Conservation (phyloP, 2,113 vertebrate species). For the Crypturellus undulatus region DNA sequence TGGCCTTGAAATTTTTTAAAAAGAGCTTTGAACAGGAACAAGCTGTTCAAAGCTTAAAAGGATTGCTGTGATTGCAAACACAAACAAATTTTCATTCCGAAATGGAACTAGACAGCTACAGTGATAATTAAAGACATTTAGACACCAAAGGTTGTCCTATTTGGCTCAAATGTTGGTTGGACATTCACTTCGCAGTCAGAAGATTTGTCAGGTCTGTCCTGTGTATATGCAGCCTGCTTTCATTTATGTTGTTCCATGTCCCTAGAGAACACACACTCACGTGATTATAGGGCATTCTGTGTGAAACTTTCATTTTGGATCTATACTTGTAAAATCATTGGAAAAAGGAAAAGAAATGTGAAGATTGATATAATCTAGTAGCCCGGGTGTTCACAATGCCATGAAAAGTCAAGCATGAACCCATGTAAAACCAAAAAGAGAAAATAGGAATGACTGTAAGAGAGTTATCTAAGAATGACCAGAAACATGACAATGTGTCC, state of each 20-base stretch:
- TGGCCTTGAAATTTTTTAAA: background rate
- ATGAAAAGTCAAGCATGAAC: background rate
- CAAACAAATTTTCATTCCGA: background rate
- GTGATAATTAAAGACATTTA: background rate
- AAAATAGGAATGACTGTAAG: background rate
- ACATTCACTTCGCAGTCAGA: background rate
- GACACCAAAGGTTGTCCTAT: background rate
- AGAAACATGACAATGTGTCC: background rate
- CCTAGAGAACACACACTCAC: background rate
- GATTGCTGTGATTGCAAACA: background rate
- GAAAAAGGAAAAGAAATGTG: background rate
- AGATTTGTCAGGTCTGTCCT: background rate
- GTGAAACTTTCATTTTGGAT: background rate
- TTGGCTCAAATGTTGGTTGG: background rate
- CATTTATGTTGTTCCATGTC: background rate
- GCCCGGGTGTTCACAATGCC: background rate
- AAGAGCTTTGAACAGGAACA: background rate
- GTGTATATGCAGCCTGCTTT: background rate
- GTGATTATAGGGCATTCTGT: background rate
- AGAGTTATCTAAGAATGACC: background rate
- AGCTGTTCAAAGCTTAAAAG: background rate
- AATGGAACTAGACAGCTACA: background rate
- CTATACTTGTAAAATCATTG: background rate
- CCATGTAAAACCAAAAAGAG: background rate
- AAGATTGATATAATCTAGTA: background rate